Evolutionary conservation across 1,140 invertebrate genomes (phyloP).

Genomic region (Drosophila takahashii): DNA sequence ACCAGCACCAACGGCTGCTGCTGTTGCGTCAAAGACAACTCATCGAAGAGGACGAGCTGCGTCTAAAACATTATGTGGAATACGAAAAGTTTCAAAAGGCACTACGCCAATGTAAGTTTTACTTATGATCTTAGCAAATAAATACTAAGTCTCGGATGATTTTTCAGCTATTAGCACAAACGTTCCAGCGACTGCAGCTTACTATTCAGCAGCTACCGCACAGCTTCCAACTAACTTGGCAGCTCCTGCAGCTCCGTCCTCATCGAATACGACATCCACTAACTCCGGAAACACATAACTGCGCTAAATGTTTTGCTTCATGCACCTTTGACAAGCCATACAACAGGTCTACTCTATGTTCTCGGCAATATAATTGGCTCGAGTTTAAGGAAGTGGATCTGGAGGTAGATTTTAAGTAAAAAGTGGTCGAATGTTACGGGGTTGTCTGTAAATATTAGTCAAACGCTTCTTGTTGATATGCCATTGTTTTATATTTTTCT

Average conservation of each 20-base stretch:
- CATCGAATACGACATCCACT: conserved; percentile 59
- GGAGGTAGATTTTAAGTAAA: conserved; percentile 64
- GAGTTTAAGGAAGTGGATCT: conserved; percentile 47
- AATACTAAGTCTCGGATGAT: neutral
- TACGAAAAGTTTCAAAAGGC: conserved; percentile 84
- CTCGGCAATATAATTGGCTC: conserved; percentile 63
- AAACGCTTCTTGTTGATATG: conserved; percentile 79
- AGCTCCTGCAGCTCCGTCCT: conserved; percentile 57
- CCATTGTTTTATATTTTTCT: conserved; percentile 66
- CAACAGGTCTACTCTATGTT: conserved; percentile 50
- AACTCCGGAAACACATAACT: conserved; percentile 68
- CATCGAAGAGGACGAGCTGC: conserved; percentile 83
- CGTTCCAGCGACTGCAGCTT: conserved; percentile 66
- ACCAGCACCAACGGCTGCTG: conserved; percentile 79
- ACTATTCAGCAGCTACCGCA: conserved; percentile 70
- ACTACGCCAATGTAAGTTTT: conserved; percentile 73
- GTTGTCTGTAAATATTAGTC: conserved; percentile 82
- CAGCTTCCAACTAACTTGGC: conserved; percentile 68
- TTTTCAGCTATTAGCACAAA: conserved; percentile 77
- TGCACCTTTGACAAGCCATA: conserved; percentile 70
- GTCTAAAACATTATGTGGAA: conserved; percentile 84
- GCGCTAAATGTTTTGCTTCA: conserved; percentile 41
- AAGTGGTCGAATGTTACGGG: conserved; percentile 65
- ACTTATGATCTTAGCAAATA: neutral
- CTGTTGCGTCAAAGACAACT: conserved; percentile 82